A percentile compares a stretch with the other conserved stretches of the same genome.
These are phyloP conservation scores for Taeniopygia guttata DNA, from an alignment of 2,797 vertebrate genomes.

Conservation along the genomic window DNA sequence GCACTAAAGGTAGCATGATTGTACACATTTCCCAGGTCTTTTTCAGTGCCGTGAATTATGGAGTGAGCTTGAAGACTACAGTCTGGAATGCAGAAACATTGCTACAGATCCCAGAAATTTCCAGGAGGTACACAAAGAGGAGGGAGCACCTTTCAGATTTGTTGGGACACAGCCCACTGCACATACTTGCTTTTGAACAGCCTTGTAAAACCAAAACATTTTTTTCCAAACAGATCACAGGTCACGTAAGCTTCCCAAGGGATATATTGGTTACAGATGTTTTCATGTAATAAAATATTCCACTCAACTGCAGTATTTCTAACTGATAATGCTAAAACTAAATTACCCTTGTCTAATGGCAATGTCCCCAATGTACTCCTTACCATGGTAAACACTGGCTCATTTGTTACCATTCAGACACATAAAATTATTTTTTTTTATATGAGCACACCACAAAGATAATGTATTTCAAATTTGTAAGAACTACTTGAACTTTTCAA, in stretches of 20 bases:
- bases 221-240: slow-evolving; percentile 65
- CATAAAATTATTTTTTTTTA: slow-evolving; percentile 13
- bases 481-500: neutral
- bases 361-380: slow-evolving; percentile 51
- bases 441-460: neutral
- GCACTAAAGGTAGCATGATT: neutral
- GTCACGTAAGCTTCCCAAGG: slow-evolving; percentile 66
- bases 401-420: slow-evolving; percentile 56
- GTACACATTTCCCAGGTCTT: neutral
- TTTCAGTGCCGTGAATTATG: neutral
- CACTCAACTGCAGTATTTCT: slow-evolving; percentile 66
- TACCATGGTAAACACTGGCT: slow-evolving; percentile 51
- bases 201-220: slow-evolving; percentile 64
- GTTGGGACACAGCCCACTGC: neutral
- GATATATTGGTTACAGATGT: slow-evolving; percentile 74
- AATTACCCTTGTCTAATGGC: slow-evolving; percentile 72
- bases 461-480: neutral
- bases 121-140: neutral
- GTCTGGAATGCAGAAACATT: neutral
- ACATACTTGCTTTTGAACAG: slow-evolving; percentile 40
- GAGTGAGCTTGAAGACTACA: neutral
- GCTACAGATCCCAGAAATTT: neutral
- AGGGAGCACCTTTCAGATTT: slow-evolving; percentile 4
- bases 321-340: slow-evolving; percentile 69
- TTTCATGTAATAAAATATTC: slow-evolving; percentile 69